A percentile compares a stretch with the other conserved stretches of the same genome.
Conservation (phyloP, 2,888 invertebrate genomes). For the Ormyrus thymus region DNA sequence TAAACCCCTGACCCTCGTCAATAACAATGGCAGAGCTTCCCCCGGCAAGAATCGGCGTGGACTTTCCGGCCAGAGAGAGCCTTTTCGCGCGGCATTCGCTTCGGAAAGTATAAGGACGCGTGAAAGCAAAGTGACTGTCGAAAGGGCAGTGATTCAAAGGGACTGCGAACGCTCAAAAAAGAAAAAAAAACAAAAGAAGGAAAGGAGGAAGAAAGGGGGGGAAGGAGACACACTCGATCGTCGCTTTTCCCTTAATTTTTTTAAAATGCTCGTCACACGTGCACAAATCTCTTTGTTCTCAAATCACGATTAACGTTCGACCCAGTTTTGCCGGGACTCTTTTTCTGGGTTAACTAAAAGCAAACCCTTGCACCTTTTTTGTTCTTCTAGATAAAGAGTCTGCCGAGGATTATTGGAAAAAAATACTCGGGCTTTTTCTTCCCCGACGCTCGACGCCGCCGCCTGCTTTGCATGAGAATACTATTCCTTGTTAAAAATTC, state of each 20-base stretch:
- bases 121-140: too few species aligned
- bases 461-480: slow-evolving; percentile 41
- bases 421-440: slow-evolving; percentile 30
- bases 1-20: too few species aligned
- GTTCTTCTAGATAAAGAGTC: slow-evolving; percentile 43
- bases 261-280: slow-evolving; percentile 7
- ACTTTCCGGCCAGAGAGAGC: too few species aligned
- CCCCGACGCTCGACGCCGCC: background rate
- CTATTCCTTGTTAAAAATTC: slow-evolving; percentile 40
- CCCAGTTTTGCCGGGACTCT: slow-evolving; percentile 34
- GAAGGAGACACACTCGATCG: background rate
- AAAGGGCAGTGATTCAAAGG: too few species aligned
- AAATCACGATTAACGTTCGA: slow-evolving; percentile 53
- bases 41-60: too few species aligned
- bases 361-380: slow-evolving; percentile 48
- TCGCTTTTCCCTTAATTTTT: slow-evolving; percentile 6
- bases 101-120: too few species aligned
- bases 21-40: too few species aligned
- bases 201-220: too few species aligned
- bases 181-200: too few species aligned
- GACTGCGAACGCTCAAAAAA: too few species aligned
- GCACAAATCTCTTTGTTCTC: slow-evolving; percentile 27
- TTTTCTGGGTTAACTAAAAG: slow-evolving; percentile 54
- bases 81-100: too few species aligned
- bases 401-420: slow-evolving; percentile 53